Evolutionary conservation across 2,113 vertebrate genomes (phyloP).

Genomic region (Oceanodroma tethys): DNA sequence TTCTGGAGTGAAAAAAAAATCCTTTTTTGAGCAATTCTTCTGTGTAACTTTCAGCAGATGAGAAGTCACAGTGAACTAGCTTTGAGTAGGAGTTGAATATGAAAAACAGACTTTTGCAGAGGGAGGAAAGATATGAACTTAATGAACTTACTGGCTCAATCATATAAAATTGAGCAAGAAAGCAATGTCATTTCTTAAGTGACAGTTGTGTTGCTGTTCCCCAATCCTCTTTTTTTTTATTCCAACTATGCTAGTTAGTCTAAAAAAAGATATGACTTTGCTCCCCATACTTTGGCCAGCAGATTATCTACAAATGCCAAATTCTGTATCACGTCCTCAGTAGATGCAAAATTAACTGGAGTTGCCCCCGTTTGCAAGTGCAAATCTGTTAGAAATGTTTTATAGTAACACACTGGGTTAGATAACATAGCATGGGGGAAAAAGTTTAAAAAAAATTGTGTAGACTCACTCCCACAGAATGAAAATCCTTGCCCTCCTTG

Average conservation of each 20-base stretch:
- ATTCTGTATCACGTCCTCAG: not conserved
- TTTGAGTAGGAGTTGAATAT: slow-evolving; percentile 13
- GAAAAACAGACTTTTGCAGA: not conserved
- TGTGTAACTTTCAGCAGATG: not conserved
- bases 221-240: not conserved
- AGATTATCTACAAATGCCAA: not conserved
- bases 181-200: not conserved
- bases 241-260: not conserved
- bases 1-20: not conserved
- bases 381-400: not conserved
- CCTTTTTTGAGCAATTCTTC: not conserved
- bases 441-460: not conserved
- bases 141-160: not conserved
- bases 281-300: not conserved
- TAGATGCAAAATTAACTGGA: not conserved
- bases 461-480: not conserved
- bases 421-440: not conserved
- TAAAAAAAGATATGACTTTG: not conserved
- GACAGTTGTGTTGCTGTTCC: not conserved
- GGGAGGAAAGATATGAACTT: not conserved
- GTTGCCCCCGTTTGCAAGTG: not conserved
- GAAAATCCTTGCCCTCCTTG: not conserved
- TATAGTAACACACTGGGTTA: not conserved
- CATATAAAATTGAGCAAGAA: not conserved
- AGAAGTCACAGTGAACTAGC: not conserved